Evolutionary conservation across 2,113 vertebrate genomes (phyloP).

Genomic region (Cavia aperea): DNA sequence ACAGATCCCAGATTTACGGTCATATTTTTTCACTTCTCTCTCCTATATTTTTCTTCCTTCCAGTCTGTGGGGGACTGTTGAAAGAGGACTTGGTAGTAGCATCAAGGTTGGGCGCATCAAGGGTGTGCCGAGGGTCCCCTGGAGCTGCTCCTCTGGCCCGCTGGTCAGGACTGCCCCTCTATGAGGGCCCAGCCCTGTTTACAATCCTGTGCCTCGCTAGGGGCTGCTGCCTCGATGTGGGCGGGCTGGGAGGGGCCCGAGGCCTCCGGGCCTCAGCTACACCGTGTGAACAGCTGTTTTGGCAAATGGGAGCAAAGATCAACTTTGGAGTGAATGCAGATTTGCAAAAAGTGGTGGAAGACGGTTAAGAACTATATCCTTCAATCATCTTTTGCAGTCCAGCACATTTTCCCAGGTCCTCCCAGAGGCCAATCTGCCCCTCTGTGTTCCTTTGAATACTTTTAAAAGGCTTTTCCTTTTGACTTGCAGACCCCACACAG

Average conservation of each 20-base stretch:
- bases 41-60: background rate
- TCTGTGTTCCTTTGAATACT: background rate
- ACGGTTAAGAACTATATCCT: background rate
- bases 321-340: background rate
- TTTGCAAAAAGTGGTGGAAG: background rate
- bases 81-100: background rate
- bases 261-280: background rate
- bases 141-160: no score
- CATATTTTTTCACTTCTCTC: background rate
- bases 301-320: background rate
- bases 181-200: background rate
- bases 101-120: rapidly evolving
- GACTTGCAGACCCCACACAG: rapidly evolving
- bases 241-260: background rate
- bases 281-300: constrained; percentile 13
- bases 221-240: background rate
- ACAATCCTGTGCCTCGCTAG: background rate
- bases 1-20: background rate
- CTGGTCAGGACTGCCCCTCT: background rate
- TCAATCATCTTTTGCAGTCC: background rate
- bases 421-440: background rate
- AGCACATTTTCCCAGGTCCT: background rate
- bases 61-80: background rate
- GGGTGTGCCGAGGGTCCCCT: background rate
- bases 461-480: background rate